phyloP scores from a whole-genome alignment of 2,797 vertebrate species.

The Gymnoscopelus braueri region DNA sequence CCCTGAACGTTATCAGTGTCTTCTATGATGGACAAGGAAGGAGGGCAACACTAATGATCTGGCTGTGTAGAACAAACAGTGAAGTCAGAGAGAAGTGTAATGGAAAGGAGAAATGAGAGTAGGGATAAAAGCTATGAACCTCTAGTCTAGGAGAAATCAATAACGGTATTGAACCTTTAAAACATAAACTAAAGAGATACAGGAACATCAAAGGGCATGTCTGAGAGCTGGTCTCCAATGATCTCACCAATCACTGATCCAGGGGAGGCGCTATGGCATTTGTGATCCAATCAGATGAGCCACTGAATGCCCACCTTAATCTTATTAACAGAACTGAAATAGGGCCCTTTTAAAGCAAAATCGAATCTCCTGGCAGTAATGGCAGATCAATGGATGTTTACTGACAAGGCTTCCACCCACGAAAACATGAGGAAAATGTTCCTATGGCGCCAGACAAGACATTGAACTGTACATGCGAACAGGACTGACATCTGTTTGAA shows the following conservation, averaged over 20 bases:
- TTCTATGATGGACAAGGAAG: not conserved
- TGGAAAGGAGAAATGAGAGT: conserved; percentile 38
- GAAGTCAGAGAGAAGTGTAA: conserved; percentile 20
- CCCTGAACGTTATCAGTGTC: no score
- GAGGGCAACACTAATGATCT: conserved; percentile 29
- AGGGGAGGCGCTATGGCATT: conserved; percentile 7
- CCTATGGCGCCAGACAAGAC: conserved; percentile 20
- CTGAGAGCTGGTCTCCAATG: conserved; percentile 17
- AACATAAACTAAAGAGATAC: conserved; percentile 65
- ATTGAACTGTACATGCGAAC: not conserved
- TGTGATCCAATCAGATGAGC: conserved; percentile 50
- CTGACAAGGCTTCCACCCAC: conserved; percentile 26
- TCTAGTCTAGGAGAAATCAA: conserved; percentile 76
- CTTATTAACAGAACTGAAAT: conserved; percentile 63
- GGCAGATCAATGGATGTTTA: conserved; percentile 44
- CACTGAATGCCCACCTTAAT: conserved; percentile 52
- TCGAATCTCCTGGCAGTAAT: conserved; percentile 62
- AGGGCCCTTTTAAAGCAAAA: conserved; percentile 66
- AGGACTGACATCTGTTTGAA: conserved; percentile 3
- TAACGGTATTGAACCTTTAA: conserved; percentile 71
- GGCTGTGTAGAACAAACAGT: conserved; percentile 35
- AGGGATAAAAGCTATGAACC: conserved; percentile 66
- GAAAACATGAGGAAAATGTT: conserved; percentile 16
- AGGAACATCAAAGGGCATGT: conserved; percentile 61
- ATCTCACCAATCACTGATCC: conserved; percentile 46